Conservation (phyloP, 2,797 vertebrate genomes). For the Periparus ater region DNA sequence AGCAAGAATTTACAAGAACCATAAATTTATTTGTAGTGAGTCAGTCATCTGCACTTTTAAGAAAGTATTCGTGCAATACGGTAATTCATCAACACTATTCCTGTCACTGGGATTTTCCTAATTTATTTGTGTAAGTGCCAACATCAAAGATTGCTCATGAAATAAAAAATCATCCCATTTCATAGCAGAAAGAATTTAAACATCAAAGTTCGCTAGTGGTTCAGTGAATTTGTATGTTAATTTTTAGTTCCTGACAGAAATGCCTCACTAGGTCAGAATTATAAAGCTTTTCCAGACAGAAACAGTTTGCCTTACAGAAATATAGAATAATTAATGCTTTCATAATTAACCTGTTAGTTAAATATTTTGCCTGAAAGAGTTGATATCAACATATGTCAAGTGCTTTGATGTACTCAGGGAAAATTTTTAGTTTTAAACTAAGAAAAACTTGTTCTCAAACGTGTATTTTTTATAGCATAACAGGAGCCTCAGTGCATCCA, state of each 20-base stretch:
- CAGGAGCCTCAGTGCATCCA: neutral
- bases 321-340: neutral
- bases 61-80: neutral
- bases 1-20: neutral
- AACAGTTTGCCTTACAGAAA: conserved; percentile 1
- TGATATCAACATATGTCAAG: neutral
- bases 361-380: neutral
- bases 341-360: conserved; percentile 15
- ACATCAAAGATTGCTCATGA: conserved; percentile 40
- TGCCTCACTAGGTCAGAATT: conserved; percentile 16
- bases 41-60: neutral
- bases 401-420: neutral
- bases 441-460: neutral
- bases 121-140: conserved; percentile 37
- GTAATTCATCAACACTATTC: neutral
- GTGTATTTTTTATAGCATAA: neutral
- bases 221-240: conserved; percentile 11
- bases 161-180: conserved; percentile 42
- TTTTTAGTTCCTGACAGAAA: conserved; percentile 28
- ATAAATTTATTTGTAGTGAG: neutral
- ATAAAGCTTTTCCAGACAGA: neutral
- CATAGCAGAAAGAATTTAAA: conserved; percentile 34
- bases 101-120: conserved; percentile 13
- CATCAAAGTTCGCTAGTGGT: conserved; percentile 24
- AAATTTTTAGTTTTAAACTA: neutral